Base-by-base conservation (phyloP, 2,797 vertebrate genomes). In the Acropternis orthonyx region DNA sequence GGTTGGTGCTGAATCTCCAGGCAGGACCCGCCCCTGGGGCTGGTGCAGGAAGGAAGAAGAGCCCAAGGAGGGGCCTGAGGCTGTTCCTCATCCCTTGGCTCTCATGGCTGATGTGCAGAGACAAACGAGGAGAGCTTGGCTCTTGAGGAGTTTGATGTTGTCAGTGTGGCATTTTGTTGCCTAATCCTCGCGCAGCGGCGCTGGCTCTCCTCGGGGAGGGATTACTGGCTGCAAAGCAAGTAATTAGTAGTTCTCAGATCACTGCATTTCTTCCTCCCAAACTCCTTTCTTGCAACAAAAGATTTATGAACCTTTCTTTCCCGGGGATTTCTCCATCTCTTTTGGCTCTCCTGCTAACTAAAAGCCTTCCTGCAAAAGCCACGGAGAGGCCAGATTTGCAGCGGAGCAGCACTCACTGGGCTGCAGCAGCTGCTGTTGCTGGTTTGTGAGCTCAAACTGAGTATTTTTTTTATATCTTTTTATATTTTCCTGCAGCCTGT, bases 231-330 rank as follows among this genome's bases (percentile, higher is more conserved):
- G 55, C 44, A 77, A 77, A 69, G n/a, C 43, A 43, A 85, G 23
- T 86, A 13, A 80, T 92, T 73, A 51, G 46, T 23, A 39, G 51
- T 93, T 86, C 73, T 85, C 80, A 59, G 43, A 37, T 84, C 36
- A 16, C 8, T 59, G 28, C 23, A 5, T 55, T 94, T 51, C 76
- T 83, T 83, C 85, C 82, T 27, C 63, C 54, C 52, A 7, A 82
- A 30, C n/a, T 77, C 24, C 71, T 78, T 84, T 22, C 37, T 66
- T 37, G 6, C 0, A 46, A 37, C 23, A 26, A 19, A 62, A 76
- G 51, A 58, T 71, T 59, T 41, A 36, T 52, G 18, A 66, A 71
- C 54, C 22, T 10, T 30, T 6, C 44, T 36, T 55, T 44, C 69
- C 56, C 67, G 21, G 11, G 32, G 39, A 59, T 52, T 52, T 80